These are phyloP conservation scores for Nesospiza acunhae DNA, from an alignment of 2,113 vertebrate genomes.

Conservation along the genomic window DNA sequence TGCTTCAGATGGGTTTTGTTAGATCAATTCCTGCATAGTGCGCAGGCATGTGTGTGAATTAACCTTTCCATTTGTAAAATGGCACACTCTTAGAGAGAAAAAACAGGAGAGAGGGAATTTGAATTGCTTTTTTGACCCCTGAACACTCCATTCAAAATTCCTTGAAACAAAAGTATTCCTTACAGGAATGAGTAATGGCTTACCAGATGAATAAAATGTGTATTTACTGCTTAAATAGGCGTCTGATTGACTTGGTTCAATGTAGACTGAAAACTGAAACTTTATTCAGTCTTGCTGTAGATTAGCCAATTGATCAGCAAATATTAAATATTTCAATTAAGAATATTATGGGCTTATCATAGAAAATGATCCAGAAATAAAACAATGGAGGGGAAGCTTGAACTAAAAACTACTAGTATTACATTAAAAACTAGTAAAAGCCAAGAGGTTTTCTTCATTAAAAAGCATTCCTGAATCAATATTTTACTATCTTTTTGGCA, in stretches of 20 bases:
- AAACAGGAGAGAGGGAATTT: not conserved
- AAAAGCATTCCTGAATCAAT: not conserved
- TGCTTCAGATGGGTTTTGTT: not conserved
- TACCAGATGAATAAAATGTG: not conserved
- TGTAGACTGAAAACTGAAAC: not conserved
- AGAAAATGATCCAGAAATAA: not conserved
- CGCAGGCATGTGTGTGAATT: not conserved
- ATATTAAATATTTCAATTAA: not conserved
- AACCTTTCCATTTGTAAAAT: not conserved
- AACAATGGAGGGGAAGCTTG: not conserved
- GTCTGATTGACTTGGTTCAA: not conserved
- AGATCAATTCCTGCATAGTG: not conserved
- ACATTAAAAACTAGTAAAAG: not conserved
- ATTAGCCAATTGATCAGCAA: not conserved
- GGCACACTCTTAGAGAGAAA: not conserved
- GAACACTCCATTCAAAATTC: not conserved
- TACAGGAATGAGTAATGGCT: not conserved
- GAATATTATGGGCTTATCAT: not conserved
- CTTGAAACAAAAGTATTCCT: not conserved
- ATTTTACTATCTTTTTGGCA: not conserved
- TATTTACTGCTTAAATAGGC: not conserved
- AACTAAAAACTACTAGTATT: not conserved
- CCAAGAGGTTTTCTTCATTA: not conserved
- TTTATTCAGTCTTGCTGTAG: not conserved
- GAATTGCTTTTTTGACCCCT: not conserved